A percentile compares a stretch with the other conserved stretches of the same genome.
Conservation (phyloP, 2,888 invertebrate genomes). For the Tetanocera ferruginea region DNA sequence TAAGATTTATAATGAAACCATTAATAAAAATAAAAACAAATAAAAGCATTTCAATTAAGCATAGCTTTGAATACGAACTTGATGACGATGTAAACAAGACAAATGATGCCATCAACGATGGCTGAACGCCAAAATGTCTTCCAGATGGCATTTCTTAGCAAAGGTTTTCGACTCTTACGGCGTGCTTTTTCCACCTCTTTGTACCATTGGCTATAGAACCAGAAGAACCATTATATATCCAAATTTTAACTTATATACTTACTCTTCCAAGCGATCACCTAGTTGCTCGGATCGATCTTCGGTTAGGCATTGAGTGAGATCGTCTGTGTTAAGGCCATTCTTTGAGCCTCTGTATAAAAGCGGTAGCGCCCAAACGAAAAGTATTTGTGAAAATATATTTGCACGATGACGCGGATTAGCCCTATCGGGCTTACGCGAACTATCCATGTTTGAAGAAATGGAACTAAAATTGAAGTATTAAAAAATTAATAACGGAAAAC, state of each 20-base stretch:
- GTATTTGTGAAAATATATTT: conserved; percentile 65
- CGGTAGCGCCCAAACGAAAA: conserved; percentile 68
- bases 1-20: conserved; percentile 18
- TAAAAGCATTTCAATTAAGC: background rate
- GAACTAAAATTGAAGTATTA: background rate
- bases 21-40: background rate
- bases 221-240: background rate
- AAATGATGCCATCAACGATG: conserved; percentile 76
- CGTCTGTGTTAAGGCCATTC: conserved; percentile 73
- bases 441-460: conserved; percentile 62
- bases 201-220: conserved; percentile 75
- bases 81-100: conserved; percentile 69
- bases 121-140: conserved; percentile 80
- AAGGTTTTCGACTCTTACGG: conserved; percentile 74
- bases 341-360: conserved; percentile 63
- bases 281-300: conserved; percentile 71
- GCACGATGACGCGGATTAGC: conserved; percentile 66
- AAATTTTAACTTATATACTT: conserved; percentile 40
- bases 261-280: conserved; percentile 68
- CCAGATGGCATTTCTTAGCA: conserved; percentile 76
- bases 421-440: conserved; percentile 64
- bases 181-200: conserved; percentile 75
- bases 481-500: too few species aligned
- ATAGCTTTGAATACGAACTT: conserved; percentile 60
- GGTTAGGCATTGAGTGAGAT: conserved; percentile 77